Percentiles rank a stretch among this genome's conserved stretches.
These are phyloP conservation scores for Drosophila emarginata DNA, from an alignment of 2,888 invertebrate species.

Conservation along the genomic window DNA sequence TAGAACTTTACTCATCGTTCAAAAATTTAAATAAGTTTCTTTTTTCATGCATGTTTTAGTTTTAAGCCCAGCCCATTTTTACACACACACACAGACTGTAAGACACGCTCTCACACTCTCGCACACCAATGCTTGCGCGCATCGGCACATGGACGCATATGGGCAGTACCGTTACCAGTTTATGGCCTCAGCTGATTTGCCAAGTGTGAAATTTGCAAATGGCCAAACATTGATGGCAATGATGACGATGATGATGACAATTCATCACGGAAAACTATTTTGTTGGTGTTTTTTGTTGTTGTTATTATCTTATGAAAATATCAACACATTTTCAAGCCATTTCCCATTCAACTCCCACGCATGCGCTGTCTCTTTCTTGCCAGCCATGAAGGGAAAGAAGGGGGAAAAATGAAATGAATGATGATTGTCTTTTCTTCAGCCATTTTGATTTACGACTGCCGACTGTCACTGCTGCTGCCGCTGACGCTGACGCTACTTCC, in stretches of 20 bases:
- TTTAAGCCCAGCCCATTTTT: slow-evolving; percentile 72
- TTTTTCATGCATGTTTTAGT: slow-evolving; percentile 11
- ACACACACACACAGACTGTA: slow-evolving; percentile 22
- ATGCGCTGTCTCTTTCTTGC: slow-evolving; percentile 60
- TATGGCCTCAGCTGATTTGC: slow-evolving; percentile 59
- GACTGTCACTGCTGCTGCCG: slow-evolving; percentile 18
- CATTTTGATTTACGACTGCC: slow-evolving; percentile 82
- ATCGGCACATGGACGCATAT: slow-evolving; percentile 39
- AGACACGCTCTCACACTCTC: background rate
- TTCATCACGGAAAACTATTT: slow-evolving; percentile 41
- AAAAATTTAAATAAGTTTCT: no score
- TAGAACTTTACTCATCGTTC: no score
- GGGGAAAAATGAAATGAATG: slow-evolving; percentile 51
- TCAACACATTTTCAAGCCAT: slow-evolving; percentile 41
- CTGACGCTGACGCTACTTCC: slow-evolving; percentile 10
- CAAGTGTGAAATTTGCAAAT: slow-evolving; percentile 18
- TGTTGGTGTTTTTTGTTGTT: slow-evolving; percentile 29
- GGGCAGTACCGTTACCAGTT: slow-evolving; percentile 73
- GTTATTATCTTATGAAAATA: slow-evolving; percentile 41
- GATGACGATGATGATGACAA: slow-evolving; percentile 17
- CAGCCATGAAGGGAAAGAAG: slow-evolving; percentile 23
- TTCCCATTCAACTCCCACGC: slow-evolving; percentile 56
- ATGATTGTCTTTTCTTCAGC: slow-evolving; percentile 78
- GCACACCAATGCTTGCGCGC: background rate
- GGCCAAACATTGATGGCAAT: background rate